phyloP scores from a whole-genome alignment of 2,888 invertebrate species.

The Dermolepida albohirtum region DNA sequence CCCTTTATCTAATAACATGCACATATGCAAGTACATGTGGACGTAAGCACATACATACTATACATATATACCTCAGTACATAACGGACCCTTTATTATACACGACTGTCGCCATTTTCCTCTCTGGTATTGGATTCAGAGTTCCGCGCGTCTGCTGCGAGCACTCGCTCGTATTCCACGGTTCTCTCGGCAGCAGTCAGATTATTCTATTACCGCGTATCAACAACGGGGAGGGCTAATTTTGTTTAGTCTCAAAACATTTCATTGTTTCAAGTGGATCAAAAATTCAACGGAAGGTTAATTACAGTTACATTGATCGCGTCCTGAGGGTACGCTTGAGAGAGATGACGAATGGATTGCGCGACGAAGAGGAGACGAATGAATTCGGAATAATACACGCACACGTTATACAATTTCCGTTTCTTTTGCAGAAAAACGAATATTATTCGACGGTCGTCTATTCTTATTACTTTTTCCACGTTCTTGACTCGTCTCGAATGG shows the following conservation, averaged over 20 bases:
- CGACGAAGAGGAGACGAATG: slow-evolving; percentile 20
- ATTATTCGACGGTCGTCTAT: too few relatives aligned
- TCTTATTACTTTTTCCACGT: too few relatives aligned
- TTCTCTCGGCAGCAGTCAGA: slow-evolving; percentile 66
- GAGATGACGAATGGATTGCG: slow-evolving; percentile 4
- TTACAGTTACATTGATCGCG: slow-evolving; percentile 70
- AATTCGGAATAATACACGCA: slow-evolving; percentile 5
- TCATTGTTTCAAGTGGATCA: slow-evolving; percentile 76
- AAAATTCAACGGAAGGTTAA: slow-evolving; percentile 75
- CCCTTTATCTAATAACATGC: too few relatives aligned
- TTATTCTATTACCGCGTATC: slow-evolving; percentile 79
- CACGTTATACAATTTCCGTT: too few relatives aligned
- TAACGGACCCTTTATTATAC: slow-evolving; percentile 1
- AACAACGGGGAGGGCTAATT: slow-evolving; percentile 72
- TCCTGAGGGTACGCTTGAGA: slow-evolving; percentile 54
- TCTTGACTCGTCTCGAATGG: too few relatives aligned
- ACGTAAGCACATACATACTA: not conserved
- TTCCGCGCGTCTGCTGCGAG: not conserved
- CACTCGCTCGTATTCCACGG: not conserved
- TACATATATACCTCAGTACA: slow-evolving; percentile 5
- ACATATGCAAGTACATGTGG: too few relatives aligned
- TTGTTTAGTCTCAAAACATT: slow-evolving; percentile 78
- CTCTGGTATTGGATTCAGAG: not conserved
- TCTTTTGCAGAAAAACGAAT: too few relatives aligned
- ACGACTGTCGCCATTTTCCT: slow-evolving; percentile 32